These are phyloP conservation scores for Lacerta bilineata DNA, from an alignment of 2,797 vertebrate genomes.

Conservation along the genomic window DNA sequence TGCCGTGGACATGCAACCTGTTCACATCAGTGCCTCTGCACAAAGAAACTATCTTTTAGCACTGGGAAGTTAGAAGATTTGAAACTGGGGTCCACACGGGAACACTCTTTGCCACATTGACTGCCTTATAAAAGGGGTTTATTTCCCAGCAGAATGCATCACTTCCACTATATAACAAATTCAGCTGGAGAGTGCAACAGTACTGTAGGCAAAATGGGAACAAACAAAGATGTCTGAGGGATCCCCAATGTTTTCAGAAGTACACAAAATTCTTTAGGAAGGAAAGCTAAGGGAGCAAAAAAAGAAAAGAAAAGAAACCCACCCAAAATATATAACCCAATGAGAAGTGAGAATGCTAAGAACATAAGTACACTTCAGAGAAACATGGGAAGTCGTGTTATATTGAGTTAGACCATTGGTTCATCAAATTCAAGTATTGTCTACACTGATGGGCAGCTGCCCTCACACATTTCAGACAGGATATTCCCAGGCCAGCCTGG, in stretches of 20 bases:
- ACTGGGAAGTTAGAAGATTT: not conserved
- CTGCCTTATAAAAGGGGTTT: not conserved
- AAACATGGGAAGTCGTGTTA: not conserved
- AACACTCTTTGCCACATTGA: not conserved
- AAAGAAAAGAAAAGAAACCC: no score
- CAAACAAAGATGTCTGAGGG: not conserved
- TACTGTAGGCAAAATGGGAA: not conserved
- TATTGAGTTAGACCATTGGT: not conserved
- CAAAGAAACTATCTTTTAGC: not conserved
- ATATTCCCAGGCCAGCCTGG: no score
- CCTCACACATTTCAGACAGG: no score
- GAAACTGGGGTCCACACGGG: not conserved
- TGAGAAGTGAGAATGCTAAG: no score
- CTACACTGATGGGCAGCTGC: no score
- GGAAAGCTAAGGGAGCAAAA: no score
- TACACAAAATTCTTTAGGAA: not conserved
- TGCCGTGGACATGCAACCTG: not conserved
- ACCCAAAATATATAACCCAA: no score
- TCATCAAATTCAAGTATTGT: no score
- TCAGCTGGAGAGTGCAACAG: not conserved
- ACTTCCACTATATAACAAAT: not conserved
- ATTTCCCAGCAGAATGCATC: not conserved
- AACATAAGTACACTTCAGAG: no score
- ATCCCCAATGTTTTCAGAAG: not conserved
- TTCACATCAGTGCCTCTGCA: not conserved